Base-by-base conservation (phyloP, 2,113 vertebrate genomes). In the Canis aureus region DNA sequence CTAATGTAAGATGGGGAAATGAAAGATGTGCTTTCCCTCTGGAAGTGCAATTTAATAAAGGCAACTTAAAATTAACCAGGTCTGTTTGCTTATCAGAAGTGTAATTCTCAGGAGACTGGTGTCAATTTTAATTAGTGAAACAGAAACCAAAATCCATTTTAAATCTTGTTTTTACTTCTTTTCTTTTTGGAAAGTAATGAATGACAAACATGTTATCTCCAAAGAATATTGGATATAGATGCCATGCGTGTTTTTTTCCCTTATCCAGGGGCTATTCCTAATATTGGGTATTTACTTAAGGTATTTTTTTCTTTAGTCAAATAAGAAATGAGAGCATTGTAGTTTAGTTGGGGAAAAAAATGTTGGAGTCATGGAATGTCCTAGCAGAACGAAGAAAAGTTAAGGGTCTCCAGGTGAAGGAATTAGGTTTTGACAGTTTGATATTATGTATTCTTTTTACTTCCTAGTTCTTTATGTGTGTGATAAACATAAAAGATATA, bases 81-180 rank as follows among this genome's bases (percentile, higher is more conserved):
- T 97, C 98, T 98, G 98, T 98, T 98, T 98, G 98, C 98, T 98
- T 97, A 98, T 95, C 89, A 91, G 74, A 98, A 98, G 98, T 98
- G 97, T 94, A 97, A 98, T 97, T 98, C 98, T 99, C 98, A 94
- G 98, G 99, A 98, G 98, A 98, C 93, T 0, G 32, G 97, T 92
- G 98, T 99, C 99, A 99, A 98, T 98, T 99, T 99, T 99, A 99
- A 99, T 99, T 99, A 99, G 98, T 97, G 95, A 97, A 98, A 98
- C 95, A 98, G 98, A 99, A 99, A 98, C 98, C 97, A 98, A 98
- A 90, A 97, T 98, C 98, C 92, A 91, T 96, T 97, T 97, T 95
- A 99, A 98, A 99, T 99, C 98, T 99, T 97, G 98, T 99, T 91
- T 69, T 35, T 87, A 20, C 89, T 71, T 87, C 29, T 20, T 43